A percentile compares a stretch with the other conserved stretches of the same genome.
phyloP scores from a whole-genome alignment of 2,113 vertebrate genomes.

The Heloderma charlesbogerti region DNA sequence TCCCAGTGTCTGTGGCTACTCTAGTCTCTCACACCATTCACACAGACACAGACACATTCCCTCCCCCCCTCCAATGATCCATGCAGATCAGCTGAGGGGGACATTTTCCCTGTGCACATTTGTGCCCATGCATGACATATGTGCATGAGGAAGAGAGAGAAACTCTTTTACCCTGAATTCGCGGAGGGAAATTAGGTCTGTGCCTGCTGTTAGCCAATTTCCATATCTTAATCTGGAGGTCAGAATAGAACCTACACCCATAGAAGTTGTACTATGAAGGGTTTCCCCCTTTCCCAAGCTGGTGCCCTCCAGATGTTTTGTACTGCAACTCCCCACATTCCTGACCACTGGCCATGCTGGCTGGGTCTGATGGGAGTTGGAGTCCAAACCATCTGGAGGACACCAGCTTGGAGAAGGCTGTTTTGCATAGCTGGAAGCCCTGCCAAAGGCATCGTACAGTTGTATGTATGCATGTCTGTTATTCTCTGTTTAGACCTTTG shows the following conservation, averaged over 20 bases:
- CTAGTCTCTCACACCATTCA: too few relatives aligned
- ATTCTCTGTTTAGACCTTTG: neutral
- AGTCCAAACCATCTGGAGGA: neutral
- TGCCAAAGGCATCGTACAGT: neutral
- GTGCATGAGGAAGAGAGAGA: neutral
- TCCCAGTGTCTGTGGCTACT: too few relatives aligned
- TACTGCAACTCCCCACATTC: neutral
- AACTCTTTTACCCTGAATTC: neutral
- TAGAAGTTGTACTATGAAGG: neutral
- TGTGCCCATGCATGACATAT: neutral
- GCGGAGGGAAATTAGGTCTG: neutral
- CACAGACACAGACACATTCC: too few relatives aligned
- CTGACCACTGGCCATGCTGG: neutral
- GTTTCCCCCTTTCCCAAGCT: neutral
- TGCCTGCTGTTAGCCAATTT: too few relatives aligned
- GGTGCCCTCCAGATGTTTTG: neutral
- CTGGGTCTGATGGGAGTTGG: neutral
- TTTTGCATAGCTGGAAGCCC: neutral
- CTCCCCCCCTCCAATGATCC: too few relatives aligned
- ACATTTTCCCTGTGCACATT: too few relatives aligned
- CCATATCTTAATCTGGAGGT: neutral
- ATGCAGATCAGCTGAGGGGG: too few relatives aligned
- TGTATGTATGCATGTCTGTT: neutral
- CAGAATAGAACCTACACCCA: neutral
- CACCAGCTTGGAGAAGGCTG: neutral